phyloP scores from a whole-genome alignment of 2,888 invertebrate genomes.

The Leucoptera coffeella region DNA sequence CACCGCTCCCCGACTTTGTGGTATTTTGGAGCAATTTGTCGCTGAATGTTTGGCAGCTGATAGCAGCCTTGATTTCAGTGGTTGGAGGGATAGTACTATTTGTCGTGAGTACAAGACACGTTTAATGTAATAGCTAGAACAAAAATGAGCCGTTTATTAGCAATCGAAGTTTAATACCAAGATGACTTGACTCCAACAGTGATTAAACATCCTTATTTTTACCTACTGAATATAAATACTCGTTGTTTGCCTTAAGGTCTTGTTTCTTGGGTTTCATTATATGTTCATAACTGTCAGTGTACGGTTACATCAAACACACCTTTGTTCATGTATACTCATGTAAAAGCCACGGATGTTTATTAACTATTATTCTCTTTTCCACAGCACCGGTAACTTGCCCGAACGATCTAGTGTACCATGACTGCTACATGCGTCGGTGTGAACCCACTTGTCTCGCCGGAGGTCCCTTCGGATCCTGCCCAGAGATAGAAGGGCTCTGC shows the following conservation, averaged over 20 bases:
- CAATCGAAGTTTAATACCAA: too few relatives aligned
- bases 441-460: slow-evolving; percentile 77
- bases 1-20: slow-evolving; percentile 47
- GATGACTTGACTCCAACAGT: too few relatives aligned
- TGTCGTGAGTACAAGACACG: slow-evolving; percentile 69
- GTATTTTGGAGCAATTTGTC: slow-evolving; percentile 62
- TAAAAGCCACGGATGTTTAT: neutral
- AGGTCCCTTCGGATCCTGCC: slow-evolving; percentile 50
- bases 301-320: too few relatives aligned
- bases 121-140: too few relatives aligned
- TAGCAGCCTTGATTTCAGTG: slow-evolving; percentile 56
- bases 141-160: too few relatives aligned
- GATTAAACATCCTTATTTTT: too few relatives aligned
- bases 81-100: slow-evolving; percentile 65
- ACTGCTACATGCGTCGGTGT: slow-evolving; percentile 74
- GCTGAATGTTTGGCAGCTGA: slow-evolving; percentile 66
- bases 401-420: slow-evolving; percentile 70
- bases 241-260: slow-evolving; percentile 1
- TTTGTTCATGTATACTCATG: too few relatives aligned
- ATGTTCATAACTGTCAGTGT: too few relatives aligned
- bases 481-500: slow-evolving; percentile 60
- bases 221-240: neutral
- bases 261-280: too few relatives aligned
- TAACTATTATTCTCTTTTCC: slow-evolving; percentile 9
- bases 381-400: slow-evolving; percentile 67